Conservation (phyloP, 2,797 vertebrate species). For the Numenius phaeopus region DNA sequence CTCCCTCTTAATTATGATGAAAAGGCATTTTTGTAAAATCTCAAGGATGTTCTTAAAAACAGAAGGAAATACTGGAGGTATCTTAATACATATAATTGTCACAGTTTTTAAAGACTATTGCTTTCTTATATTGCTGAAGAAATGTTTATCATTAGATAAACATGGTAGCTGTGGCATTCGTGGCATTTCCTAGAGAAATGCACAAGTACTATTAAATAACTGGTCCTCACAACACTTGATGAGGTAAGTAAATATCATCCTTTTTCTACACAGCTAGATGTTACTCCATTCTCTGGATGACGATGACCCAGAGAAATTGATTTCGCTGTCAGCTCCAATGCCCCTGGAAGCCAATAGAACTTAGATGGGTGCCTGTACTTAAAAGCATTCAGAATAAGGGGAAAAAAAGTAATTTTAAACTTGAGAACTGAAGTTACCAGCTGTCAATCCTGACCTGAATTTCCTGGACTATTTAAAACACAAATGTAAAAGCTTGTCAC, state of each 20-base stretch:
- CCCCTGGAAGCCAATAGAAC: background rate
- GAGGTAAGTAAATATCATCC: background rate
- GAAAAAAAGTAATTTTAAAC: background rate
- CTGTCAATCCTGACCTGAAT: slow-evolving; percentile 10
- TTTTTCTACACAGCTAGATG: background rate
- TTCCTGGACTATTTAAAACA: background rate
- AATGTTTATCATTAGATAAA: background rate
- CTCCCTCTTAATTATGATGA: background rate
- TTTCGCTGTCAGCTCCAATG: background rate
- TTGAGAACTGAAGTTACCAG: background rate
- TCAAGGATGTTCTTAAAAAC: background rate
- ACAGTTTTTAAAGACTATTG: background rate
- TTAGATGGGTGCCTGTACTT: background rate
- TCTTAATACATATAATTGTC: background rate
- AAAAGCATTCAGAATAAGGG: background rate
- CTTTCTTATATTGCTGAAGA: background rate
- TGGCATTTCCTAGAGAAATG: background rate
- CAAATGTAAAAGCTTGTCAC: slow-evolving; percentile 21
- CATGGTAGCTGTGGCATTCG: background rate
- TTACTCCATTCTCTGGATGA: background rate
- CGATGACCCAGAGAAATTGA: background rate
- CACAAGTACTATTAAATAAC: background rate
- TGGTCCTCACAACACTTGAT: background rate
- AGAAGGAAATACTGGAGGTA: background rate
- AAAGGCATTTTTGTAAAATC: background rate